These are phyloP conservation scores for Brenthis hecate DNA, from an alignment of 2,888 invertebrate genomes.

Conservation along the genomic window DNA sequence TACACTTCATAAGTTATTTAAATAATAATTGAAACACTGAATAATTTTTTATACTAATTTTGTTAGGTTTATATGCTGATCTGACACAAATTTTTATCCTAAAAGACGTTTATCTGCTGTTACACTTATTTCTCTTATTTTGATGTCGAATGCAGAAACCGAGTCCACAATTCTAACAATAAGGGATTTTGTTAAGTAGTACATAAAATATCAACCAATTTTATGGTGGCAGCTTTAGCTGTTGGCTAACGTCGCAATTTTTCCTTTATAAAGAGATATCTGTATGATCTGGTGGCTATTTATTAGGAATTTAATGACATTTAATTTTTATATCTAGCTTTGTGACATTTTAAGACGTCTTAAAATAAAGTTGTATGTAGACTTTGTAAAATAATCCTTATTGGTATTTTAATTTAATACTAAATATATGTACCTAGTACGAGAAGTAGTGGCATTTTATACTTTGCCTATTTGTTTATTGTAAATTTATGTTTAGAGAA, in stretches of 20 bases:
- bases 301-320: slow-evolving; percentile 44
- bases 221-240: slow-evolving; percentile 52
- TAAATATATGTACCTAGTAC: slow-evolving; percentile 5
- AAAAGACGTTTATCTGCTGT: slow-evolving; percentile 56
- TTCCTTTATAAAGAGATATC: slow-evolving; percentile 44
- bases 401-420: slow-evolving; percentile 9
- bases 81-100: slow-evolving; percentile 63
- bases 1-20: slow-evolving; percentile 26
- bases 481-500: no score
- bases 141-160: slow-evolving; percentile 41
- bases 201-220: slow-evolving; percentile 63
- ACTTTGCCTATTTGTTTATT: no score
- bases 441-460: neutral
- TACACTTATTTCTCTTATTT: slow-evolving; percentile 48
- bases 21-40: slow-evolving; percentile 25
- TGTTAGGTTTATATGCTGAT: slow-evolving; percentile 40
- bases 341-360: slow-evolving; percentile 39
- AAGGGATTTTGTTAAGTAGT: slow-evolving; percentile 67
- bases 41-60: slow-evolving; percentile 22
- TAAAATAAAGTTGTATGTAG: slow-evolving; percentile 34
- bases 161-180: slow-evolving; percentile 59
- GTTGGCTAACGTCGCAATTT: slow-evolving; percentile 46
- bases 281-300: slow-evolving; percentile 42
- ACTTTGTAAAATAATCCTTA: slow-evolving; percentile 25
- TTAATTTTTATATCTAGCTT: slow-evolving; percentile 40